These are phyloP conservation scores for Lycaena phlaeas DNA, from an alignment of 2,888 invertebrate genomes.

Conservation along the genomic window DNA sequence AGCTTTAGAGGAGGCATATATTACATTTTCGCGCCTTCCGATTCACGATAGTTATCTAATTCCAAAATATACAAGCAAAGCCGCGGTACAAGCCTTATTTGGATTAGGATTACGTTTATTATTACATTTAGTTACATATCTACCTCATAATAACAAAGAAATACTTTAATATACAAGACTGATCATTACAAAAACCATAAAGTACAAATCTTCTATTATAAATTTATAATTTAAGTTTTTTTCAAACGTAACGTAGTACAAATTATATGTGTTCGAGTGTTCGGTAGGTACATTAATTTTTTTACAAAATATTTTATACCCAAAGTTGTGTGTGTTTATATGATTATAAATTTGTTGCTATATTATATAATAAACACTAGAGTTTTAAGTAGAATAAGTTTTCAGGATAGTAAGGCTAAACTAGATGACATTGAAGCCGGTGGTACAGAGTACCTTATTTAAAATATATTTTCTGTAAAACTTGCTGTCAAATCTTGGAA, in stretches of 20 bases:
- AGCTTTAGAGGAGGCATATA: neutral
- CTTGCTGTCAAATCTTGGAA: neutral
- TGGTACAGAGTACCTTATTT: conserved; percentile 5
- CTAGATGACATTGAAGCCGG: conserved; percentile 39
- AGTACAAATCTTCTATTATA: conserved; percentile 53
- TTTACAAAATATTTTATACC: conserved; percentile 57
- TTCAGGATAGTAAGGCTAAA: conserved; percentile 32
- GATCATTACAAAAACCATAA: conserved; percentile 63
- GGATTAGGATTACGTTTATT: conserved; percentile 7
- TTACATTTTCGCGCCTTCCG: neutral
- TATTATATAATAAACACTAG: conserved; percentile 55
- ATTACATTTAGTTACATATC: conserved; percentile 24
- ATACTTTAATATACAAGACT: conserved; percentile 50
- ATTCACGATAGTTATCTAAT: neutral
- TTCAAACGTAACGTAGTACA: conserved; percentile 61
- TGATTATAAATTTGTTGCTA: conserved; percentile 61
- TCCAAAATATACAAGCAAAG: conserved; percentile 7
- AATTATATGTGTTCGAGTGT: conserved; percentile 69
- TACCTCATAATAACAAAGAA: conserved; percentile 41
- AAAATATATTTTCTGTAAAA: neutral
- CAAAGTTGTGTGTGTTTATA: conserved; percentile 68
- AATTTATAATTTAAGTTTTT: conserved; percentile 45
- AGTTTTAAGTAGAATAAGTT: conserved; percentile 32
- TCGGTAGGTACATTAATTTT: conserved; percentile 48
- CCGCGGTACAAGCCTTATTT: conserved; percentile 1